Percentiles rank a stretch among this genome's conserved stretches.
Evolutionary conservation across 2,113 vertebrate genomes (phyloP).

Genomic region (Syngnathus typhle): DNA sequence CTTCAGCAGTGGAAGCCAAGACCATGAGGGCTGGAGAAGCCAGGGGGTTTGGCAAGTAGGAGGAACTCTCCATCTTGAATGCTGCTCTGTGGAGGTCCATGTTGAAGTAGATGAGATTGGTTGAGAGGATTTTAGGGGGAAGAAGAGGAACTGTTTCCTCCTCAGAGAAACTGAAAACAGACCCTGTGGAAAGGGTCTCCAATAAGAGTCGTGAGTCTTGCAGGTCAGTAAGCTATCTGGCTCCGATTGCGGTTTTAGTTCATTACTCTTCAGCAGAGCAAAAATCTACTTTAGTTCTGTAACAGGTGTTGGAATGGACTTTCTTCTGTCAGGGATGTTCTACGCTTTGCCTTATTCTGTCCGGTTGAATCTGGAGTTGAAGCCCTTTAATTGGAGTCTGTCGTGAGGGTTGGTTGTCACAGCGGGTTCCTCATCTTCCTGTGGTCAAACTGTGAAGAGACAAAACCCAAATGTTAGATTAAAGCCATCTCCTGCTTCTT

Average conservation of each 20-base stretch:
- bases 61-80: constrained; percentile 99
- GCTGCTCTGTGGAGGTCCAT: constrained; percentile 99
- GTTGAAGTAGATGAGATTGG: constrained; percentile 24
- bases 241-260: constrained; percentile 25
- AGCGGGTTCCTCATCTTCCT: constrained; percentile 46
- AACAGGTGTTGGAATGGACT: constrained; percentile 25
- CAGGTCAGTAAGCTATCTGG: background rate
- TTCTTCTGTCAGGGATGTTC: constrained; percentile 26
- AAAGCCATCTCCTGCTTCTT: background rate
- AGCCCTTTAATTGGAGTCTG: constrained; percentile 22
- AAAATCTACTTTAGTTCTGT: constrained; percentile 14
- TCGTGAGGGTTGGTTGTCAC: constrained; percentile 26
- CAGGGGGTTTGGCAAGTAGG: constrained; percentile 95
- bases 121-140: constrained; percentile 42
- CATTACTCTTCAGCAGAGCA: constrained; percentile 24
- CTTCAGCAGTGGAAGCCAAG: constrained; percentile 95
- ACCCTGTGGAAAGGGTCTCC: constrained; percentile 21
- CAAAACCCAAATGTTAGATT: constrained; percentile 38
- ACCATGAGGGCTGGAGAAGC: constrained; percentile 98
- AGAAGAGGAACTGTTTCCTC: constrained; percentile 60
- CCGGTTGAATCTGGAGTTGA: background rate
- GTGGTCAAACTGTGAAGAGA: constrained; percentile 35
- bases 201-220: background rate
- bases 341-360: constrained; percentile 16
- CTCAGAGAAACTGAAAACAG: constrained; percentile 31